Evolutionary conservation across 2,888 invertebrate genomes (phyloP).

Genomic region (Troglohyphantes excavatus): DNA sequence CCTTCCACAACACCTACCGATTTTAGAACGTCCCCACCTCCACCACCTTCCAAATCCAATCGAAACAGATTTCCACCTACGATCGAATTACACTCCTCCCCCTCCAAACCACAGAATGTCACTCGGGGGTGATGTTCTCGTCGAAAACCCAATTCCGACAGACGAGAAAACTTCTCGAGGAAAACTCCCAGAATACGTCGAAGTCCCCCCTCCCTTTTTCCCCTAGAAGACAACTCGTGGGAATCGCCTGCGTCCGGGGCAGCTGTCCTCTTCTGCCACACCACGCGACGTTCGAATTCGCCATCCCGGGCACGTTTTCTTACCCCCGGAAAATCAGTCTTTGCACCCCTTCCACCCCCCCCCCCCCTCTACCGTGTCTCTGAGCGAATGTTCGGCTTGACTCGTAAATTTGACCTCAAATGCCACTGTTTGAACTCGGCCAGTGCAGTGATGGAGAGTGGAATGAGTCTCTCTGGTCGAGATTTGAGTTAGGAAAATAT

Average conservation of each 20-base stretch:
- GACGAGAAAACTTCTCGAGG: constrained; percentile 7
- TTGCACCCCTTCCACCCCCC: not conserved
- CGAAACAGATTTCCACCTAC: constrained; percentile 39
- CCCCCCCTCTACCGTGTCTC: too few species aligned
- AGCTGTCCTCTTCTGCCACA: constrained; percentile 10
- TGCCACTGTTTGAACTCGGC: not conserved
- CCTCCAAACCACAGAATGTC: not conserved
- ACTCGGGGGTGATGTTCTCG: constrained; percentile 29
- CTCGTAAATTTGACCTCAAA: constrained; percentile 7
- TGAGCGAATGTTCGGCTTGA: constrained; percentile 18
- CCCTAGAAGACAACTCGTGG: constrained; percentile 53
- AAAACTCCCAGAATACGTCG: too few species aligned
- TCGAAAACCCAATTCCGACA: constrained; percentile 40
- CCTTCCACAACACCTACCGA: not conserved
- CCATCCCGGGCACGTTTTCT: constrained; percentile 40
- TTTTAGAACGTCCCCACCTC: too few species aligned
- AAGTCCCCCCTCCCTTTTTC: not conserved
- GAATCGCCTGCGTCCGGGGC: constrained; percentile 38
- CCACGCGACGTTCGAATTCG: constrained; percentile 17
- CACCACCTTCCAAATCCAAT: not conserved
- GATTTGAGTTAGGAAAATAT: not conserved
- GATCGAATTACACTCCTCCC: constrained; percentile 64
- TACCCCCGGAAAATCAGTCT: constrained; percentile 41
- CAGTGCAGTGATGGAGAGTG: too few species aligned
- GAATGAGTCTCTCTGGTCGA: not conserved